Conservation (phyloP, 2,888 invertebrate genomes). For the Bombylius discolor region DNA sequence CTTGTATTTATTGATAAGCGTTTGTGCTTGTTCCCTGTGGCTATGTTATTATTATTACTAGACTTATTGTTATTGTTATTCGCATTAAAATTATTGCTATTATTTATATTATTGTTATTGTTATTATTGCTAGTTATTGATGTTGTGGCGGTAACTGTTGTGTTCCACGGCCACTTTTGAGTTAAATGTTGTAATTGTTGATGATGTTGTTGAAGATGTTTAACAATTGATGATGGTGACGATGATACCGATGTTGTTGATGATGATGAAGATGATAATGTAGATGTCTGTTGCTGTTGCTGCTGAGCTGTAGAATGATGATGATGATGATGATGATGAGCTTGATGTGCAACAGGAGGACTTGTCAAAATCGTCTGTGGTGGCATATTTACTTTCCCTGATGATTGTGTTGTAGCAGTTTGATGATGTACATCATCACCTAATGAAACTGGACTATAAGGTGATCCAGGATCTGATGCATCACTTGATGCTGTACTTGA, state of each 20-base stretch:
- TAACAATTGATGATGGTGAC: slow-evolving; percentile 3
- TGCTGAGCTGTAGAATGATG: slow-evolving; percentile 16
- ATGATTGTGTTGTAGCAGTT: slow-evolving; percentile 3
- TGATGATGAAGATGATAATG: background rate
- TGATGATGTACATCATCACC: slow-evolving; percentile 39
- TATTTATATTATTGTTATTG: slow-evolving; percentile 10
- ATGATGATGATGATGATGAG: background rate
- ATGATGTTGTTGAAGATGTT: slow-evolving; percentile 6
- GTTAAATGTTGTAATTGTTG: slow-evolving; percentile 8
- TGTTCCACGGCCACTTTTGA: slow-evolving; percentile 30
- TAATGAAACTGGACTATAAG: slow-evolving; percentile 56
- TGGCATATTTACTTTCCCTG: slow-evolving; percentile 18
- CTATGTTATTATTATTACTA: slow-evolving; percentile 14
- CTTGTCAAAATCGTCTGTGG: slow-evolving; percentile 16
- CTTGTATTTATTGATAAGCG: slow-evolving; percentile 13
- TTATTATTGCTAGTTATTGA: slow-evolving; percentile 13
- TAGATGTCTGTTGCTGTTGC: background rate
- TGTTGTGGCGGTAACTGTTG: slow-evolving; percentile 19
- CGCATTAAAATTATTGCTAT: slow-evolving; percentile 13
- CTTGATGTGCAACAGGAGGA: background rate
- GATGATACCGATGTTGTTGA: slow-evolving; percentile 3
- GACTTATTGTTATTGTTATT: slow-evolving; percentile 12
- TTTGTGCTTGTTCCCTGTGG: slow-evolving; percentile 3
- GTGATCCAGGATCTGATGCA: slow-evolving; percentile 76
- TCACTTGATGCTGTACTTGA: slow-evolving; percentile 62